phyloP scores from a whole-genome alignment of 1,140 invertebrate genomes.

The Drosophila albomicans region DNA sequence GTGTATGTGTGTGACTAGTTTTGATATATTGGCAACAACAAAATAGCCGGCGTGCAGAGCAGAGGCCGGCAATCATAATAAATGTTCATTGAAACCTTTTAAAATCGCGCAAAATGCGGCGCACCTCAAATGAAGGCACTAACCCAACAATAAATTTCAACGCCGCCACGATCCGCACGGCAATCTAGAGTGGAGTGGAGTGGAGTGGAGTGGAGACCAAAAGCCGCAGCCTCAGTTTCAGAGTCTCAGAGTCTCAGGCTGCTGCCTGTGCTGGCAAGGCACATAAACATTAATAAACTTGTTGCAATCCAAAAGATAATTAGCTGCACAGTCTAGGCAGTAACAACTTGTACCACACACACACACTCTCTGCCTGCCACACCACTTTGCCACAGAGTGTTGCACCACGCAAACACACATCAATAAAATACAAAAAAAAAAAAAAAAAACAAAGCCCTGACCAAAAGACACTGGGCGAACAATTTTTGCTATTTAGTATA shows the following conservation, averaged over 20 bases:
- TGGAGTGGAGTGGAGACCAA: slow-evolving; percentile 6
- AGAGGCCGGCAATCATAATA: slow-evolving; percentile 74
- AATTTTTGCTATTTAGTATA: slow-evolving; percentile 84
- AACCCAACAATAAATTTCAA: slow-evolving; percentile 77
- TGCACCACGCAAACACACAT: slow-evolving; percentile 33
- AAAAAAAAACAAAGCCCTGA: slow-evolving; percentile 11
- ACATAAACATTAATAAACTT: slow-evolving; percentile 84
- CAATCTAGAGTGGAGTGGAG: slow-evolving; percentile 6
- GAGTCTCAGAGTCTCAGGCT: background rate
- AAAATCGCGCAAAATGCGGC: slow-evolving; percentile 77
- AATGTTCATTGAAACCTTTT: slow-evolving; percentile 84
- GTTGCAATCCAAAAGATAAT: slow-evolving; percentile 83
- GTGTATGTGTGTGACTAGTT: slow-evolving; percentile 35
- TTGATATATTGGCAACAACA: slow-evolving; percentile 63
- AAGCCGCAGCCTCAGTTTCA: background rate
- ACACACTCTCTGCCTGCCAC: no score
- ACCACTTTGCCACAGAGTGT: slow-evolving; percentile 6
- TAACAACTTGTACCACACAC: slow-evolving; percentile 40
- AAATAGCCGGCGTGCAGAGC: slow-evolving; percentile 38
- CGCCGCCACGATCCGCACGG: slow-evolving; percentile 53
- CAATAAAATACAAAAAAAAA: slow-evolving; percentile 22
- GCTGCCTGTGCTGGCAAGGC: slow-evolving; percentile 12
- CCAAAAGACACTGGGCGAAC: slow-evolving; percentile 56
- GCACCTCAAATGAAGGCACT: slow-evolving; percentile 75
- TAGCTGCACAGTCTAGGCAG: slow-evolving; percentile 68